Conservation (phyloP, 2,888 invertebrate species). For the Mesoligia furuncula region DNA sequence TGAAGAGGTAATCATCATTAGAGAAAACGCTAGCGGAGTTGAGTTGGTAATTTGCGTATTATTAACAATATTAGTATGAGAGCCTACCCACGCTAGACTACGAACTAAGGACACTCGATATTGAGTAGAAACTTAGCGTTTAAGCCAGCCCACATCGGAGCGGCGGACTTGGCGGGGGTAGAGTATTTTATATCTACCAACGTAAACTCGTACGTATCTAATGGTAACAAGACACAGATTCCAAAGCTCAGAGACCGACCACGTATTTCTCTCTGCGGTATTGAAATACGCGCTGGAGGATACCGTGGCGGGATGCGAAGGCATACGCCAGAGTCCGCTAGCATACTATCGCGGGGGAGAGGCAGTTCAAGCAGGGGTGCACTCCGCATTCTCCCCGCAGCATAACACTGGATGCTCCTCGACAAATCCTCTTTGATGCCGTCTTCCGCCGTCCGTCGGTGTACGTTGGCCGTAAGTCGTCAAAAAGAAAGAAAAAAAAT, state of each 20-base stretch:
- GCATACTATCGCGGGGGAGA: not conserved
- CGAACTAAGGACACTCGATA: not conserved
- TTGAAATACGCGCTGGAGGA: not conserved
- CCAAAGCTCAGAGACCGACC: not conserved
- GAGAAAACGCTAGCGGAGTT: not conserved
- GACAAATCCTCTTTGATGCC: not conserved
- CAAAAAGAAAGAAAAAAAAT: no score
- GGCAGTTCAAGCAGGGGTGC: not conserved
- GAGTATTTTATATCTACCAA: not conserved
- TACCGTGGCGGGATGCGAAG: not conserved
- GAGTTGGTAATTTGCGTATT: constrained; percentile 14
- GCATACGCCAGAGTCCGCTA: not conserved
- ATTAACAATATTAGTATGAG: not conserved
- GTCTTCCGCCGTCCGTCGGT: not conserved
- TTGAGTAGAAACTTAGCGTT: not conserved
- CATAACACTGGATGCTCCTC: not conserved
- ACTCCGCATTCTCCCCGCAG: not conserved
- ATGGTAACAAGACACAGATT: not conserved
- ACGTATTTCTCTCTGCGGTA: not conserved
- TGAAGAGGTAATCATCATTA: constrained; percentile 21
- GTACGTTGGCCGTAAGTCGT: not conserved
- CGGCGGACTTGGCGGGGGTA: not conserved
- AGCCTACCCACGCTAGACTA: no score
- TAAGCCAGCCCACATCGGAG: not conserved
- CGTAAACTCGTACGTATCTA: not conserved